Conservation (phyloP, 2,797 vertebrate genomes). For the Pachyuromys duprasi region DNA sequence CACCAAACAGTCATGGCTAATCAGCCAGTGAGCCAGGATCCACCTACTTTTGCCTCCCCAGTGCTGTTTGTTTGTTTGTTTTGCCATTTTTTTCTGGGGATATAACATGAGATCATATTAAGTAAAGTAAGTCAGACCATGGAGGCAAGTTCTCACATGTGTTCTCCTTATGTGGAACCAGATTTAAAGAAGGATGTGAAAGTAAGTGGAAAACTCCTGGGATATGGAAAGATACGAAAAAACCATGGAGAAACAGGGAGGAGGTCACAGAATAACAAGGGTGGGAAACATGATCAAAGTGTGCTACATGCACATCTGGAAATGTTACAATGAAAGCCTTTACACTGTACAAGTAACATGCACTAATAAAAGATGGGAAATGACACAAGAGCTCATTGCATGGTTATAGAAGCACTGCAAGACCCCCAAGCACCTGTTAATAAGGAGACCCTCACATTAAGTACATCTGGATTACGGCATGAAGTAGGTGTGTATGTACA, state of each 20-base stretch:
- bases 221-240: neutral
- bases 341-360: neutral
- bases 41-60: neutral
- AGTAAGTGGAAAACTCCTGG: neutral
- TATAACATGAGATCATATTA: neutral
- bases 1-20: neutral
- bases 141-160: neutral
- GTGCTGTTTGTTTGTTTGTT: too few relatives aligned
- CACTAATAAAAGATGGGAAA: neutral
- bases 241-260: fast-evolving
- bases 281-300: neutral
- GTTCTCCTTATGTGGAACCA: neutral
- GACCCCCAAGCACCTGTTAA: neutral
- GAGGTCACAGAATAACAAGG: neutral
- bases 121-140: neutral
- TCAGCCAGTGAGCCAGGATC: neutral
- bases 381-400: fast-evolving
- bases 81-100: too few relatives aligned
- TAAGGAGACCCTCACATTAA: neutral
- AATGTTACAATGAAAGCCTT: neutral
- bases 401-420: neutral
- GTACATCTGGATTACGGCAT: neutral
- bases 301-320: fast-evolving
- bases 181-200: neutral
- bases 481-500: neutral